Evolutionary conservation across 2,113 vertebrate species (phyloP).

Genomic region (Delphinapterus leucas): DNA sequence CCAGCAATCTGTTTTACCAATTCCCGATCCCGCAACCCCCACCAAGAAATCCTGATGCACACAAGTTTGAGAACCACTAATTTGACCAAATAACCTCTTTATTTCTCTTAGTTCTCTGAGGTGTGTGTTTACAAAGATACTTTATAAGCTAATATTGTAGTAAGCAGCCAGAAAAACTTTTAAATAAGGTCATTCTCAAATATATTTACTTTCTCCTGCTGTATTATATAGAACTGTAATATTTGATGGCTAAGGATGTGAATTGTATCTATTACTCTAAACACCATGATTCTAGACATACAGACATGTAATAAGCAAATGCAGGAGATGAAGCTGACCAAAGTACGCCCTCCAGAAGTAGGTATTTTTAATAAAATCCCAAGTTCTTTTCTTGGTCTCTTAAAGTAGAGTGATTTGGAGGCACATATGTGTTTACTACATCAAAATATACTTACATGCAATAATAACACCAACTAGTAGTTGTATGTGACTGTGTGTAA

Average conservation of each 20-base stretch:
- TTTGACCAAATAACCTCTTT: not conserved
- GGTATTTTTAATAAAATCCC: not conserved
- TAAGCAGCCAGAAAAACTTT: not conserved
- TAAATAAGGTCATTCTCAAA: not conserved
- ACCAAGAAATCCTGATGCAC: not conserved
- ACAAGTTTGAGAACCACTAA: not conserved
- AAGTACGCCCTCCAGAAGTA: not conserved
- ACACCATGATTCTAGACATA: not conserved
- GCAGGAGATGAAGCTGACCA: not conserved
- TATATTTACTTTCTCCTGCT: not conserved
- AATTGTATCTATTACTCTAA: not conserved
- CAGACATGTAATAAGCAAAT: not conserved
- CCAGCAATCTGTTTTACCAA: not conserved
- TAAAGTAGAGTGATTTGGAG: conserved; percentile 1
- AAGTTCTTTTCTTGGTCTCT: not conserved
- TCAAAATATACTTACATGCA: not conserved
- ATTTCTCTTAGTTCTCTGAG: not conserved
- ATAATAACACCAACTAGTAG: not conserved
- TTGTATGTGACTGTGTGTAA: not conserved
- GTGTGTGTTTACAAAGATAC: not conserved
- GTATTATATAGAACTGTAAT: not conserved
- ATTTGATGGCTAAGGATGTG: not conserved
- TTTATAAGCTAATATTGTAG: not conserved
- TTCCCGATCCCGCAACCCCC: not conserved
- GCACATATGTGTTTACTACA: not conserved